Conservation (phyloP, 1,140 invertebrate genomes). For the Parapsyche elsis region DNA sequence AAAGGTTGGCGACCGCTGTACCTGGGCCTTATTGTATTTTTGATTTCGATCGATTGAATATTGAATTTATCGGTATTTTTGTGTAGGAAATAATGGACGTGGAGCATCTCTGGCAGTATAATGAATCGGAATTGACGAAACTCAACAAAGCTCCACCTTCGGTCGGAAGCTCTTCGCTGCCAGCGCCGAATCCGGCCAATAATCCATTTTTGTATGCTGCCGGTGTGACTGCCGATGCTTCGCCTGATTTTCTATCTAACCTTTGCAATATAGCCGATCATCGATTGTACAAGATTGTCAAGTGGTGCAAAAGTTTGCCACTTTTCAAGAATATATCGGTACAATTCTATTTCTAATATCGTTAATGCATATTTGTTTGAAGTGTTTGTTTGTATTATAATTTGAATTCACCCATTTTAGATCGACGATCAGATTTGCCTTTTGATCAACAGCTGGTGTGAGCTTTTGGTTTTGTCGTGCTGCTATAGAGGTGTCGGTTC, state of each 20-base stretch:
- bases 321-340: constrained; percentile 96
- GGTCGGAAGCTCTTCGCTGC: constrained; percentile 55
- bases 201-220: constrained; percentile 73
- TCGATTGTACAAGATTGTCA: constrained; percentile 96
- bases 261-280: constrained; percentile 95
- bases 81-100: constrained; percentile 92
- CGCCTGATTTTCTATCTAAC: constrained; percentile 86
- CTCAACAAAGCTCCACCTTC: constrained; percentile 67
- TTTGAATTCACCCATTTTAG: constrained; percentile 70
- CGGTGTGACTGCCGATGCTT: constrained; percentile 72
- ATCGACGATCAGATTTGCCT: constrained; percentile 97
- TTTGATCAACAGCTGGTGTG: constrained; percentile 97
- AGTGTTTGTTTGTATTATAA: not conserved
- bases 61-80: constrained; percentile 49
- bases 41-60: not conserved
- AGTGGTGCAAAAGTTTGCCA: constrained; percentile 97
- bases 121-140: constrained; percentile 74
- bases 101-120: constrained; percentile 93
- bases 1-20: too few species aligned
- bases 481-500: constrained; percentile 89
- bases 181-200: constrained; percentile 58
- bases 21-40: not conserved
- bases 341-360: not conserved
- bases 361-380: constrained; percentile 57
- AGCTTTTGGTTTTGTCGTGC: constrained; percentile 91